Evolutionary conservation across 2,888 invertebrate species (phyloP), one percentile per base, ranked within the genome.

Genomic region (Pandemis corylana): DNA sequence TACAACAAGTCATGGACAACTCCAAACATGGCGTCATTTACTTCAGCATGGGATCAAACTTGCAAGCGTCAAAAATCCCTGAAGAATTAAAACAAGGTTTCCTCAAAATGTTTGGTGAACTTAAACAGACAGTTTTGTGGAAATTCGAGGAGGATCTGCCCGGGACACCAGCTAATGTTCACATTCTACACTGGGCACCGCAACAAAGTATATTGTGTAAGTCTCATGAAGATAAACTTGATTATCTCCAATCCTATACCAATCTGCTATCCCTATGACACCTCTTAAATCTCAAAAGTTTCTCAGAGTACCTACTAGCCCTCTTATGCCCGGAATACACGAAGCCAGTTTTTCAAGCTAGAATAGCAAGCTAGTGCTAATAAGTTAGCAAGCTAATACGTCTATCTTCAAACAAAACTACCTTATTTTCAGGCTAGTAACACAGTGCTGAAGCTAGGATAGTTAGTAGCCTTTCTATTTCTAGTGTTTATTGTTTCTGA

Each of bases 21-120:
- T 81, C 89, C 0, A 81, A 84, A 51, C 75, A 89, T 42, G 91
- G 91, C 0, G 85, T 88, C 0, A 85, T 91, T 53, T 88, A 84
- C 80, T 90, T 92, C 79, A 90, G 90, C 73, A 82, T 92, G 83
- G 92, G 92, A 1, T 87, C 90, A 0, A 87, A 86, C 49, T 77
- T 90, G 36, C 85, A 65, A 86, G 86, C 46, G n/a, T 41, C 62
- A 0, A 83, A 82, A 36, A 81, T 91, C 77, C 83, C 89, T 0
- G 79, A 81, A 20, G 79, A 82, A 44, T 76, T 81, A 6, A 82
- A 83, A 44, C 76, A 79, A n/a, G 78, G 76, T 0, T 78, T 90
- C 10, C 36, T 88, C 0, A 78, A 78, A 51, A 82, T 84, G 13
- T 89, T 91, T 72, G 79, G 83, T 1, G 80, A 81, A 56, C 76